These are phyloP conservation scores for Theropithecus gelada DNA, from an alignment of 2,113 vertebrate species.

Conservation along the genomic window DNA sequence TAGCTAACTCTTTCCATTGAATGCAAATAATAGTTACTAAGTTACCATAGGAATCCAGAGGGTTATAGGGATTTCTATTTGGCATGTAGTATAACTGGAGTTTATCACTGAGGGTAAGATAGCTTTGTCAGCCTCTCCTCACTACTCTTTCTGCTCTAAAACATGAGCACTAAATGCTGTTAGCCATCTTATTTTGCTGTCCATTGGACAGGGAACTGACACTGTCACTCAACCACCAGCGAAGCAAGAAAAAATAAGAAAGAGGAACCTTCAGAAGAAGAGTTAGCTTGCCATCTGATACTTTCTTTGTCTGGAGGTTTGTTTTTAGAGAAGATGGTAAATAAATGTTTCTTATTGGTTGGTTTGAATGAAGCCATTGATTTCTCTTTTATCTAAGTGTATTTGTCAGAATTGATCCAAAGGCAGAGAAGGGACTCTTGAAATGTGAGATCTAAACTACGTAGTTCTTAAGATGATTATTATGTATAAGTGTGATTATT, in stretches of 20 bases:
- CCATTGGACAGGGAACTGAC: neutral
- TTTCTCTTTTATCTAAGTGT: neutral
- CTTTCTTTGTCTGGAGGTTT: neutral
- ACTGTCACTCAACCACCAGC: neutral
- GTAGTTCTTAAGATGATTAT: neutral
- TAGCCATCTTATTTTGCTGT: neutral
- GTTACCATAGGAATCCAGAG: neutral
- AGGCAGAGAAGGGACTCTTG: neutral
- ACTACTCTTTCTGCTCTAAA: neutral
- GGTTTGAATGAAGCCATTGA: neutral
- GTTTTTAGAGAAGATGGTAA: neutral
- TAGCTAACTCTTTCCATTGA: neutral
- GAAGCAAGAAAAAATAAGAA: neutral
- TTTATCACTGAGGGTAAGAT: neutral
- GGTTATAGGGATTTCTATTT: neutral
- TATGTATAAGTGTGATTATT: neutral
- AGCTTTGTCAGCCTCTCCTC: neutral
- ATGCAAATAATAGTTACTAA: neutral
- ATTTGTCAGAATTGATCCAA: conserved; percentile 9
- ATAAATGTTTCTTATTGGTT: neutral
- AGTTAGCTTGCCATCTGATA: neutral
- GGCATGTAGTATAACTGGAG: neutral
- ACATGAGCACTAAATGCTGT: neutral
- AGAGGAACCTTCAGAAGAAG: neutral
- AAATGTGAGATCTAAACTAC: neutral